Evolutionary conservation across 2,113 vertebrate genomes (phyloP).

Genomic region (Sebastes fasciatus): DNA sequence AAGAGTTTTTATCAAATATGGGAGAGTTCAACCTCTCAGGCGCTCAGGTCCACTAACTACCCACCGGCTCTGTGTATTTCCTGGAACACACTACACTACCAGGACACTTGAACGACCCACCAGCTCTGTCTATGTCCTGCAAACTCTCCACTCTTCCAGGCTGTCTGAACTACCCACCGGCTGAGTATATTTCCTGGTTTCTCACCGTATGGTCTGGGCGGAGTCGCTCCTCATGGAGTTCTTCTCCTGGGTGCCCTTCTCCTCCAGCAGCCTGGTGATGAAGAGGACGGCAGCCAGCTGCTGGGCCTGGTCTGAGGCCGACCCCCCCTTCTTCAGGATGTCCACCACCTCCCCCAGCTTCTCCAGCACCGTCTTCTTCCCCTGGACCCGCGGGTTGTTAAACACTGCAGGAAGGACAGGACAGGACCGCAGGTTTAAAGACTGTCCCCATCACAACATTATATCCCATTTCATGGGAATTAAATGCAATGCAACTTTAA

Average conservation of each 20-base stretch:
- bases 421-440: not conserved
- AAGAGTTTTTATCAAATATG: too few relatives aligned
- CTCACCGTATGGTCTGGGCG: slow-evolving; percentile 81
- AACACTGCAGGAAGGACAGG: slow-evolving; percentile 74
- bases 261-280: slow-evolving; percentile 86
- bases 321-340: slow-evolving; percentile 84
- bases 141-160: too few relatives aligned
- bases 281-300: slow-evolving; percentile 86
- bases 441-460: not conserved
- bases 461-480: too few relatives aligned
- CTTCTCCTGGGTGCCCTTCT: slow-evolving; percentile 81
- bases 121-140: too few relatives aligned
- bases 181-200: not conserved
- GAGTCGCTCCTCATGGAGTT: slow-evolving; percentile 79
- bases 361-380: slow-evolving; percentile 84
- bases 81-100: too few relatives aligned
- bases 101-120: too few relatives aligned
- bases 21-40: too few relatives aligned
- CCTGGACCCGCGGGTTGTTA: slow-evolving; percentile 77
- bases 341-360: slow-evolving; percentile 84
- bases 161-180: not conserved
- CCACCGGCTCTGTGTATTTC: too few relatives aligned
- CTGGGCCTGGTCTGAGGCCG: slow-evolving; percentile 76
- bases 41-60: too few relatives aligned
- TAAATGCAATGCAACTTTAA: too few relatives aligned